Base-by-base conservation (phyloP, 2,797 vertebrate species). In the Saxicola maurus region DNA sequence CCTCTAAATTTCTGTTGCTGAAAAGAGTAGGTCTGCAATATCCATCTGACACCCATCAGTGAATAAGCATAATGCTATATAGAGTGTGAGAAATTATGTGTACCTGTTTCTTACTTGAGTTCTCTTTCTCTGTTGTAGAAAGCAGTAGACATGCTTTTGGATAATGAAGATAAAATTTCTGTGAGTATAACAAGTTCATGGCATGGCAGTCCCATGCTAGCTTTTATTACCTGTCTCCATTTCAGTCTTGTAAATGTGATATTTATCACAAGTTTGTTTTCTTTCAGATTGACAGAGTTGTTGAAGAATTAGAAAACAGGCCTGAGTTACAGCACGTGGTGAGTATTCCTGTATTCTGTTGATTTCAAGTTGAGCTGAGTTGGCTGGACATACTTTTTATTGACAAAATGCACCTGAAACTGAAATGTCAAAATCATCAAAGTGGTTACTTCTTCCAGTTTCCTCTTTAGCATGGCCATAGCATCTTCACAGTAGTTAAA, bases 121-220 rank as follows among this genome's bases (percentile, higher is more conserved):
- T 89, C 46, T 79, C 60, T 87, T 86, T 94, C n/a, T 92, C 71
- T 71, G 4, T 57, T 95, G 87, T 92, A 99, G 99, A 99, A 99
- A 99, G 99, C 99, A 9, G 99, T 99, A 42, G 98, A 99, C 96
- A 99, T 99, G 99, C 98, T 99, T 95, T 97, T 99, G 93, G 99
- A 99, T 96, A 99, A 99, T 10, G 99, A 99, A 98, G 99, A 99
- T 96, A 99, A 99, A 97, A 98, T 99, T 97, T 98, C 99, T 0
- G 99, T 99, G 95, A 98, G 99, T 98, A 95, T 90, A 59, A 64
- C 64, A 33, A 60, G 57, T 81, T 88, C 23, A 40, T 82, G 46
- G 11, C 21, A 5, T 59, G 33, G 23, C 43, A 87, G n/a, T 45
- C 55, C 38, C 35, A 2, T 49, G 45, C 31, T 72, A 78, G 33